phyloP scores from a whole-genome alignment of 2,888 invertebrate genomes.

The Apoda limacodes region DNA sequence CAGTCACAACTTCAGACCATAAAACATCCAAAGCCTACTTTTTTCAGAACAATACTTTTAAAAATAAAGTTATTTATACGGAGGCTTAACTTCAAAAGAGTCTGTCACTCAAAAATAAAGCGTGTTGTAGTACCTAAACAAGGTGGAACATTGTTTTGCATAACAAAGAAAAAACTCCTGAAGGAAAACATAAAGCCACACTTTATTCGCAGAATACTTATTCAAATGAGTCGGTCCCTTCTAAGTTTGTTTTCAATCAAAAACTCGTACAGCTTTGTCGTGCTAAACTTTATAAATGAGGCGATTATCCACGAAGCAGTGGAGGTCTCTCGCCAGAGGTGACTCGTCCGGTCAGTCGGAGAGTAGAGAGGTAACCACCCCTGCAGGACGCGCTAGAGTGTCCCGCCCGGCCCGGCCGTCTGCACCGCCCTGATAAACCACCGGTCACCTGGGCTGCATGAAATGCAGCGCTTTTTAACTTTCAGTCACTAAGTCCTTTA shows the following conservation, averaged over 20 bases:
- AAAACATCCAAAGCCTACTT: conserved; percentile 57
- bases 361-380: neutral
- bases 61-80: conserved; percentile 69
- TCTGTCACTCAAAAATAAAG: conserved; percentile 70
- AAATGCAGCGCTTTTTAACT: conserved; percentile 67
- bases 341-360: conserved; percentile 19
- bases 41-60: conserved; percentile 62
- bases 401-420: conserved; percentile 24
- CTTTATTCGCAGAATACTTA: conserved; percentile 70
- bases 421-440: conserved; percentile 59
- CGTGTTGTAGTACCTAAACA: conserved; percentile 69
- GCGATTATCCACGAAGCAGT: conserved; percentile 61
- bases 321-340: conserved; percentile 46
- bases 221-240: conserved; percentile 71
- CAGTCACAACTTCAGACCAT: conserved; percentile 44
- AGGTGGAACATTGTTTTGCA: conserved; percentile 71
- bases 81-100: conserved; percentile 70
- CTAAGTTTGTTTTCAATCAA: conserved; percentile 71
- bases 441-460: conserved; percentile 67
- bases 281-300: conserved; percentile 70
- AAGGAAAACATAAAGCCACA: conserved; percentile 71
- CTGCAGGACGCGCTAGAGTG: conserved; percentile 2
- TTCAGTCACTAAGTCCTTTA: conserved; percentile 57
- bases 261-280: conserved; percentile 67
- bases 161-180: conserved; percentile 68